Evolutionary conservation across 1,140 invertebrate genomes (phyloP).

Genomic region (Cherax quadricarinatus): DNA sequence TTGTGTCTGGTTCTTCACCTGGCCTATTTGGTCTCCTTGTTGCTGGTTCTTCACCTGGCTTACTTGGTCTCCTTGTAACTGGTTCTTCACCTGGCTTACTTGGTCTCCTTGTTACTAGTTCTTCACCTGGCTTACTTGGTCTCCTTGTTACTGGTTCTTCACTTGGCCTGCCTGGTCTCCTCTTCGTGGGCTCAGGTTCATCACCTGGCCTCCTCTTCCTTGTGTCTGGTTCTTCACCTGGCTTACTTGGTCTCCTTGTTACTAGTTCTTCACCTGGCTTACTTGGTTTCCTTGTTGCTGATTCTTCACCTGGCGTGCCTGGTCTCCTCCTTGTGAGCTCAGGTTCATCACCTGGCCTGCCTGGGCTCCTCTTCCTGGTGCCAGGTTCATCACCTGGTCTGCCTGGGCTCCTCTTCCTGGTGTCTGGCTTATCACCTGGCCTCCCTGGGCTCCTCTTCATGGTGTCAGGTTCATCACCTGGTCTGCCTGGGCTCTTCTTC

Average conservation of each 20-base stretch:
- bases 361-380: neutral
- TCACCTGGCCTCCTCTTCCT: neutral
- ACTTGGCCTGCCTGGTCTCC: neutral
- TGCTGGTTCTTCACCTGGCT: neutral
- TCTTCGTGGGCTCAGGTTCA: neutral
- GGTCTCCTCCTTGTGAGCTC: neutral
- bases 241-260: neutral
- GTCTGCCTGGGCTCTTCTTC: neutral
- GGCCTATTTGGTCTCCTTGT: neutral
- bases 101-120: too few species aligned
- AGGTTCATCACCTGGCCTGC: conserved; percentile 6
- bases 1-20: neutral
- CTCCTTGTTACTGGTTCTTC: neutral
- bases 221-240: neutral
- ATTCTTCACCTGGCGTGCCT: neutral
- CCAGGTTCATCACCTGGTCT: conserved; percentile 4
- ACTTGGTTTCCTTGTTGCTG: neutral
- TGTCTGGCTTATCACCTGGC: neutral
- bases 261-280: neutral
- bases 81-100: neutral
- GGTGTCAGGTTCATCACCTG: neutral
- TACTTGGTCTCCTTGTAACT: neutral
- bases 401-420: neutral
- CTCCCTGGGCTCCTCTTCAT: neutral
- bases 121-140: too few species aligned